Conservation (phyloP, 2,888 invertebrate genomes). For the Euzetes globulus region DNA sequence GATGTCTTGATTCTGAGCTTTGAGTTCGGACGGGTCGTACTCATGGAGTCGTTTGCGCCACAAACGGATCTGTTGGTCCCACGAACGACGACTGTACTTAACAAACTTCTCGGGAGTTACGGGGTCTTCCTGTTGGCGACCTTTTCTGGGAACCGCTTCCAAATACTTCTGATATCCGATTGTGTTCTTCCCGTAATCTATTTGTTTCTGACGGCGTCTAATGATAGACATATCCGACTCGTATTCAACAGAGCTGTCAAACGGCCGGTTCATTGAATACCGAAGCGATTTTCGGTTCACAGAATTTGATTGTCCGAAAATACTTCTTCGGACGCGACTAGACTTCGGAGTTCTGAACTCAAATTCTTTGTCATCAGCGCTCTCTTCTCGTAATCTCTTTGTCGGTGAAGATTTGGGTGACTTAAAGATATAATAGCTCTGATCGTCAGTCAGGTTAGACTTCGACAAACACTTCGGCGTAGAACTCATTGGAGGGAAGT, state of each 20-base stretch:
- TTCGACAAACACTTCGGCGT: neutral
- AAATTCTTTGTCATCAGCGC: neutral
- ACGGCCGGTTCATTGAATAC: neutral
- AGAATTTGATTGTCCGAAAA: neutral
- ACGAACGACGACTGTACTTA: conserved; percentile 83
- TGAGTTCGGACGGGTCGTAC: conserved; percentile 59
- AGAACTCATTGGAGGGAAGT: neutral
- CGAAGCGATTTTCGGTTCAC: neutral
- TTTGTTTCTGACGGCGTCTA: conserved; percentile 76
- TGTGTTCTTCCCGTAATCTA: conserved; percentile 91
- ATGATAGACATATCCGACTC: conserved; percentile 60
- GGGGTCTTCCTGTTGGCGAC: no score
- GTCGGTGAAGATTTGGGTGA: conserved; percentile 14
- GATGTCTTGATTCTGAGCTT: conserved; percentile 21
- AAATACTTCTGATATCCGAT: conserved; percentile 41
- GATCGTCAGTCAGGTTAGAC: neutral
- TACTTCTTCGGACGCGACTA: conserved; percentile 27
- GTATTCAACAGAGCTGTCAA: conserved; percentile 33
- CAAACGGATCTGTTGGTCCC: conserved; percentile 77
- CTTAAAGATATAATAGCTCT: conserved; percentile 11
- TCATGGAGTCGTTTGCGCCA: conserved; percentile 79
- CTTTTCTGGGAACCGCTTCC: conserved; percentile 40
- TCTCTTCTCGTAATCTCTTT: conserved; percentile 11
- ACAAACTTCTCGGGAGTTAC: conserved; percentile 77
- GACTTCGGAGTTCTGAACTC: conserved; percentile 16